Evolutionary conservation across 2,113 vertebrate genomes (phyloP).

Genomic region (Fulmarus glacialis): DNA sequence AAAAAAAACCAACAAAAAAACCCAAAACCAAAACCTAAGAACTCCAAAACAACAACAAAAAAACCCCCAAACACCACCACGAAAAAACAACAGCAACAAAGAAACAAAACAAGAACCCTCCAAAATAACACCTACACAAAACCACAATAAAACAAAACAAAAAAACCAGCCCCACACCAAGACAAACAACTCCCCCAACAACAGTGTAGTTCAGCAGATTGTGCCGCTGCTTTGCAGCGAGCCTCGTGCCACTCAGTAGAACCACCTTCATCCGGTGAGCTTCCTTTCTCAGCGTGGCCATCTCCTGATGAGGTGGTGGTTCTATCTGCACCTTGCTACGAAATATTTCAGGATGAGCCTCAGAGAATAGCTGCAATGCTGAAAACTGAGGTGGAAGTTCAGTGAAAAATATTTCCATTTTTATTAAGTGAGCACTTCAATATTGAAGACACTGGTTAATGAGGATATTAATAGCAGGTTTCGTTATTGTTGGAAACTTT

Average conservation of each 20-base stretch:
- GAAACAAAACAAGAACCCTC: background rate
- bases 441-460: background rate
- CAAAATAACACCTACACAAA: background rate
- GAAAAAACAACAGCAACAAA: background rate
- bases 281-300: background rate
- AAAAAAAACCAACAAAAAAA: background rate
- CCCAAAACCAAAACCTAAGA: background rate
- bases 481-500: background rate
- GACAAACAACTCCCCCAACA: too few species aligned
- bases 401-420: background rate
- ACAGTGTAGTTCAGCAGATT: background rate
- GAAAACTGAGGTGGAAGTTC: background rate
- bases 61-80: accelerated
- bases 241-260: accelerated
- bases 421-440: background rate
- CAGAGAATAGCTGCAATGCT: background rate
- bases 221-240: background rate
- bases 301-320: background rate
- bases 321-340: background rate
- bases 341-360: background rate
- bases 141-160: background rate
- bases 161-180: too few species aligned
- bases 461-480: background rate
- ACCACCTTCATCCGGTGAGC: background rate
- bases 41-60: background rate